Conservation (phyloP, 2,888 invertebrate species). For the Orthosia gracilis region DNA sequence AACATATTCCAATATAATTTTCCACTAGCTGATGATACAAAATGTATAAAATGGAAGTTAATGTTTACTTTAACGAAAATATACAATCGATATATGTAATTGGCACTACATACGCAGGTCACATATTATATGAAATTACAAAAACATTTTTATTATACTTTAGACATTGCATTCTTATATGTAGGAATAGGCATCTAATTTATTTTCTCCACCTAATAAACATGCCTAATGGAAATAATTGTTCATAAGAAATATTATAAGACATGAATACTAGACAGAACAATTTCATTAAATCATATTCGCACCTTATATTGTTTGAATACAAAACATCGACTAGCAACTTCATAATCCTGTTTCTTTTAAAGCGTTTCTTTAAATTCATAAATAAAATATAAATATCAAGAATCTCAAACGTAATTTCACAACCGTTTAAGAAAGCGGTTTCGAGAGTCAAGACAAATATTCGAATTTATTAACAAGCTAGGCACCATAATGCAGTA, state of each 20-base stretch:
- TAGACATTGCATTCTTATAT: constrained; percentile 68
- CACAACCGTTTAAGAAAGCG: constrained; percentile 85
- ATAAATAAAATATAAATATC: constrained; percentile 73
- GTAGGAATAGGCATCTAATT: constrained; percentile 73
- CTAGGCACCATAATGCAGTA: constrained; percentile 81
- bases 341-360: constrained; percentile 72
- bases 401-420: constrained; percentile 82
- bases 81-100: constrained; percentile 79
- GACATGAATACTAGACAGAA: constrained; percentile 53
- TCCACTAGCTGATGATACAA: constrained; percentile 72
- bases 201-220: constrained; percentile 65
- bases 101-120: constrained; percentile 90
- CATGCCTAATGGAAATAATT: constrained; percentile 65
- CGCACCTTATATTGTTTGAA: constrained; percentile 66
- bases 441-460: constrained; percentile 73
- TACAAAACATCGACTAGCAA: constrained; percentile 79
- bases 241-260: constrained; percentile 61
- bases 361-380: constrained; percentile 74
- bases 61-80: constrained; percentile 68
- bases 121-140: constrained; percentile 86
- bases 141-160: constrained; percentile 71
- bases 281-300: constrained; percentile 55
- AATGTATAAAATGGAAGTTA: constrained; percentile 71
- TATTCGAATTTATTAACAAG: constrained; percentile 74
- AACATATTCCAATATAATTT: constrained; percentile 63